Conservation (phyloP, 92 coral and sea anemone species). For the Meandrina meandrites region DNA sequence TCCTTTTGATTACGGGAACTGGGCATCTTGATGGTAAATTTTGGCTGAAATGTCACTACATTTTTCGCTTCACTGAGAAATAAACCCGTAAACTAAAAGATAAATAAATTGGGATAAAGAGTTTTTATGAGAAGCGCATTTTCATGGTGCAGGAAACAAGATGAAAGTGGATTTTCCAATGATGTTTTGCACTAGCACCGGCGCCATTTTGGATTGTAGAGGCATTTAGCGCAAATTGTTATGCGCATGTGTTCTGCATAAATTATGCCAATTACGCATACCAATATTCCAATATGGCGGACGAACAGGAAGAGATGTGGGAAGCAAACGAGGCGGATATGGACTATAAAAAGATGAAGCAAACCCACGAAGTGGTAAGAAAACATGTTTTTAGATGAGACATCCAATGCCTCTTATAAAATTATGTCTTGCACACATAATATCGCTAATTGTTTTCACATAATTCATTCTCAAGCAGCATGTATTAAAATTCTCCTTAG, state of each 20-base stretch:
- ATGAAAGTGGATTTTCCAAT: slow-evolving; percentile 87
- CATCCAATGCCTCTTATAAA: background rate
- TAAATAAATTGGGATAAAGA: slow-evolving; percentile 56
- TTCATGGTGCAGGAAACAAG: slow-evolving; percentile 68
- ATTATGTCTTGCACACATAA: background rate
- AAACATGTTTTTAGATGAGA: background rate
- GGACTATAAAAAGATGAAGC: slow-evolving; percentile 65
- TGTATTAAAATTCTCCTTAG: background rate
- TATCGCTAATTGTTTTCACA: background rate
- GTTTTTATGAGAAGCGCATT: slow-evolving; percentile 68
- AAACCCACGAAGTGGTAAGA: slow-evolving; percentile 58
- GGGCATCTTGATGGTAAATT: slow-evolving; percentile 86
- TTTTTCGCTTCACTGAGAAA: slow-evolving; percentile 68
- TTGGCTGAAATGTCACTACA: slow-evolving; percentile 72
- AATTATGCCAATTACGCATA: background rate
- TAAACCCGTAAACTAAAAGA: slow-evolving; percentile 67
- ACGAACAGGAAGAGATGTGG: slow-evolving; percentile 53
- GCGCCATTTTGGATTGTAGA: slow-evolving; percentile 96
- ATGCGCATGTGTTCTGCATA: slow-evolving; percentile 76
- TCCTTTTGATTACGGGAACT: slow-evolving; percentile 90
- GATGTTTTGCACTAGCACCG: slow-evolving; percentile 49
- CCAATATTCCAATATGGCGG: slow-evolving; percentile 76
- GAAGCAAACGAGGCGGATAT: slow-evolving; percentile 57
- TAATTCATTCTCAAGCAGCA: too few relatives aligned
- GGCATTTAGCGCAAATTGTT: slow-evolving; percentile 39